Conservation (phyloP, 2,797 vertebrate genomes). For the Coreius guichenoti region DNA sequence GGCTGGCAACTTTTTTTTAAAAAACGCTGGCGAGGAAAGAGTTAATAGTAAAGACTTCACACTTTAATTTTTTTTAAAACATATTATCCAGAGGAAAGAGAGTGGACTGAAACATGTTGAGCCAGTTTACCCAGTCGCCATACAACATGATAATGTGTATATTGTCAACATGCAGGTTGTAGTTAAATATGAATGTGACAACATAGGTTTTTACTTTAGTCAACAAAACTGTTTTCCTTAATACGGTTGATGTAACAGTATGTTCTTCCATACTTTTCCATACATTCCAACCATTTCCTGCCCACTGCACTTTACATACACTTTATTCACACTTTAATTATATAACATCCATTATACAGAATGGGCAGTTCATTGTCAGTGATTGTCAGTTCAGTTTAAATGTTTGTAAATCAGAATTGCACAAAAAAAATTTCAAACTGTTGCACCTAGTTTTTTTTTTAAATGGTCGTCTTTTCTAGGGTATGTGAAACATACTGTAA, state of each 20-base stretch:
- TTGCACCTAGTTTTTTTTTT: background rate
- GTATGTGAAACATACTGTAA: background rate
- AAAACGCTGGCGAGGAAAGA: no score
- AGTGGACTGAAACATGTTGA: constrained; percentile 52
- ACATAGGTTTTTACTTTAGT: background rate
- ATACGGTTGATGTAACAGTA: background rate
- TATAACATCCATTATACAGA: background rate
- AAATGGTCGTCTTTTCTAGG: background rate
- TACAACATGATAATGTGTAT: constrained; percentile 34
- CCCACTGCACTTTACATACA: background rate
- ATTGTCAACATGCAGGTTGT: constrained; percentile 32
- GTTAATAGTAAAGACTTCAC: background rate
- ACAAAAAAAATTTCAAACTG: background rate
- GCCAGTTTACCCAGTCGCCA: constrained; percentile 64
- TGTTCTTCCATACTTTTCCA: background rate
- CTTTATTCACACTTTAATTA: background rate
- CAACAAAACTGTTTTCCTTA: constrained; percentile 2
- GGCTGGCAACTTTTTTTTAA: no score
- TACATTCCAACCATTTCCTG: background rate
- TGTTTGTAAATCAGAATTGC: background rate
- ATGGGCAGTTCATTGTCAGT: background rate
- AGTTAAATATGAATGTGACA: constrained; percentile 20
- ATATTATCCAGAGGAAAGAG: constrained; percentile 18
- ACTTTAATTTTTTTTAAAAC: background rate
- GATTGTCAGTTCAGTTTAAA: background rate